Base-by-base conservation (phyloP, 2,888 invertebrate genomes). In the Drosophila cyrtoloma region DNA sequence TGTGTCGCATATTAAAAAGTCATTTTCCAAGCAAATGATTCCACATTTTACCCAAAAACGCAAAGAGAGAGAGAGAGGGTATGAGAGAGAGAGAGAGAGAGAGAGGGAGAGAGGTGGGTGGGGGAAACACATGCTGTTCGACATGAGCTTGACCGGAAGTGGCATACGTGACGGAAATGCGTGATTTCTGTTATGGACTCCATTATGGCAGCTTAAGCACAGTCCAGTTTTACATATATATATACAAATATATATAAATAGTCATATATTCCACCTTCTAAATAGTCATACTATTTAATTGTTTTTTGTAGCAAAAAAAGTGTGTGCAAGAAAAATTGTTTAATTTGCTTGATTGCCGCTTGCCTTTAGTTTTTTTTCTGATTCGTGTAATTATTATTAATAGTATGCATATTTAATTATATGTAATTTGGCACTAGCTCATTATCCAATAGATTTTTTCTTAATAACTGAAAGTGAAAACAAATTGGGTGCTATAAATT, bases 1-100 rank as follows among this genome's bases (percentile, higher is more conserved):
- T 87, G 84, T 92, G 91, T 85, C 82, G 80, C 81, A 89, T 92
- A 92, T 92, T 92, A 92, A 92, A 92, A 92, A 92, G 91, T 87
- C 84, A 92, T 92, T 92, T 92, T 83, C 89, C 74, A 73, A 82
- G 82, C 86, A 86, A 88, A 90, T 82, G 83, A 82, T 84, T 91
- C 82, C 86, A 79, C 89, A 82, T 84, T 86, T 91, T 77, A 39
- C 63, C 42, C 32, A 22, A 68, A 57, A 32, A 28, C 28, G 2
- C 42, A 51, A 22, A 55, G 9, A 26, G 53, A 35, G 30, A 30
- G 28, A 37, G 28, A 44, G 51, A 3, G 37, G 52, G 52, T n/a
- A 1, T 16, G 30, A 14, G 16, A 12, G 44, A 12, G 42, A 6
- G 37, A 16, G 42, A 5, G 35, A 16, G 19, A 51, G 44, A 1